A percentile compares a stretch with the other conserved stretches of the same genome.
These are phyloP conservation scores for Sminthopsis crassicaudata DNA, from an alignment of 2,113 vertebrate species.

Conservation along the genomic window DNA sequence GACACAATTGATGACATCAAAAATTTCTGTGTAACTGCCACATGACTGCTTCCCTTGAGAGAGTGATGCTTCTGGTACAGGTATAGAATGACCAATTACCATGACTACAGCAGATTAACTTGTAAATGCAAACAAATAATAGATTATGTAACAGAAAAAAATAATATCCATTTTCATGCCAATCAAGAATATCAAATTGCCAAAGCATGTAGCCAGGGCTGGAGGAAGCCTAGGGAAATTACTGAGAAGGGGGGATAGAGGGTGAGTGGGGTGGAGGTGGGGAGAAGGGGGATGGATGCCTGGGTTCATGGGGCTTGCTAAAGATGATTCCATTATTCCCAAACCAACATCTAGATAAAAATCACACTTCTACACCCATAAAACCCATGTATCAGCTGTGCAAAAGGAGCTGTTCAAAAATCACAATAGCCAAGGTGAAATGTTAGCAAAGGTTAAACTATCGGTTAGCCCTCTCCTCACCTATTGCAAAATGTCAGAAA, in stretches of 20 bases:
- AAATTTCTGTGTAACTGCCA: not conserved
- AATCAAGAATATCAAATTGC: not conserved
- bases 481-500: slow-evolving; percentile 9
- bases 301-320: slow-evolving; percentile 50
- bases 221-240: not conserved
- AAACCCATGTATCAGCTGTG: slow-evolving; percentile 14
- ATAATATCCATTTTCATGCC: not conserved
- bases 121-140: not conserved
- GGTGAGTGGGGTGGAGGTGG: not conserved
- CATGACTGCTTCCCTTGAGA: slow-evolving; percentile 27
- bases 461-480: slow-evolving; percentile 24
- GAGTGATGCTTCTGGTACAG: not conserved
- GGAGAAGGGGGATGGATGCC: not conserved
- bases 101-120: not conserved
- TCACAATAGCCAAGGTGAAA: slow-evolving; percentile 51
- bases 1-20: not conserved
- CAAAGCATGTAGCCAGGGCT: not conserved
- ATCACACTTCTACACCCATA: slow-evolving; percentile 54
- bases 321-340: slow-evolving; percentile 43
- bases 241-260: not conserved
- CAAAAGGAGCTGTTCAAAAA: slow-evolving; percentile 13
- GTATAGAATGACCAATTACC: accelerated
- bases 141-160: accelerated
- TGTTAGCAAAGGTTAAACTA: slow-evolving; percentile 61
- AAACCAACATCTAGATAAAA: slow-evolving; percentile 24